Evolutionary conservation across 2,888 invertebrate species (phyloP).

Genomic region (Sisyra nigra): DNA sequence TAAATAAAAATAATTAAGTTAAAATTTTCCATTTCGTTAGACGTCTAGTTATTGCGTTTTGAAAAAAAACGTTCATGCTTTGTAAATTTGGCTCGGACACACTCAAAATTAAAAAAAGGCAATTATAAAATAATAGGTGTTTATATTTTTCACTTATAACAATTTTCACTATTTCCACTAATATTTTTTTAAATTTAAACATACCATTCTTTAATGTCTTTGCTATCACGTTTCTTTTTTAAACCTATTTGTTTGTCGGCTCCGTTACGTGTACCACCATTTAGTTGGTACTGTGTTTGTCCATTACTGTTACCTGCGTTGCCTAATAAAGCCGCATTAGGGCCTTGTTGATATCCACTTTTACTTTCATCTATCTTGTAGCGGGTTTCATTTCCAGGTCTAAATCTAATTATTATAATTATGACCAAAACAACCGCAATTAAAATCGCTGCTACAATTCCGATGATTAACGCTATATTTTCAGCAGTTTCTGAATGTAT

Average conservation of each 20-base stretch:
- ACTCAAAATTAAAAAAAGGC: too few relatives aligned
- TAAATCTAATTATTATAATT: constrained; percentile 76
- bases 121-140: too few relatives aligned
- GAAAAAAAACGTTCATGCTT: too few relatives aligned
- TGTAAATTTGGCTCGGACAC: too few relatives aligned
- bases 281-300: constrained; percentile 31
- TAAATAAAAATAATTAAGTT: too few relatives aligned
- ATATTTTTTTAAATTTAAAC: constrained; percentile 47
- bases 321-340: constrained; percentile 60
- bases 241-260: constrained; percentile 22
- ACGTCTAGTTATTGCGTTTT: too few relatives aligned
- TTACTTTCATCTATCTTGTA: constrained; percentile 85
- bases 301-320: constrained; percentile 32
- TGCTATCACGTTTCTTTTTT: constrained; percentile 55
- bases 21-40: too few relatives aligned
- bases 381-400: constrained; percentile 71
- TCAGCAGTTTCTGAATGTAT: constrained; percentile 53
- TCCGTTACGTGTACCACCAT: constrained; percentile 33
- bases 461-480: constrained; percentile 62
- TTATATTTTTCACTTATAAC: too few relatives aligned
- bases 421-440: constrained; percentile 84
- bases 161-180: too few relatives aligned
- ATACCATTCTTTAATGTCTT: constrained; percentile 95
- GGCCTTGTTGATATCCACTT: constrained; percentile 58
- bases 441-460: constrained; percentile 79